These are phyloP conservation scores for Marcusenius ussheri DNA, from an alignment of 2,113 vertebrate species.

Conservation along the genomic window DNA sequence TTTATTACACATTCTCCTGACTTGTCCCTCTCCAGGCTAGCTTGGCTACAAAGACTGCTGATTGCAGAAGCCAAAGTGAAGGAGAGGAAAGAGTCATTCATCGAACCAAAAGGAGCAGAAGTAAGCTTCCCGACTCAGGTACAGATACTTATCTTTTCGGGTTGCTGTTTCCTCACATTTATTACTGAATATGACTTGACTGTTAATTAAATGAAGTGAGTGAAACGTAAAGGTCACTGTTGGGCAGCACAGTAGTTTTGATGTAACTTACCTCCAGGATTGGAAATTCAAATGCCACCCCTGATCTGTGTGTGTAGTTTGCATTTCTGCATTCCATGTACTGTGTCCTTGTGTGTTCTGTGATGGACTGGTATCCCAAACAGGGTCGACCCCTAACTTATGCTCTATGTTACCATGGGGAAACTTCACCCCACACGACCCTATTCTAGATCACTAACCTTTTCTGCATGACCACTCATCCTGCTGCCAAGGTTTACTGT, in stretches of 20 bases:
- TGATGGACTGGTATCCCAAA: not conserved
- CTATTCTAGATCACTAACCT: not conserved
- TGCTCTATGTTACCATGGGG: not conserved
- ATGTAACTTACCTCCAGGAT: not conserved
- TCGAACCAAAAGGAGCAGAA: constrained; percentile 38
- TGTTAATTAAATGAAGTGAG: not conserved
- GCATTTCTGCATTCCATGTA: not conserved
- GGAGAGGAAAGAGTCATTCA: constrained; percentile 30
- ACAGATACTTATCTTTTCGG: not conserved
- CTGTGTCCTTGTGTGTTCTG: not conserved
- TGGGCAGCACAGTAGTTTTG: not conserved
- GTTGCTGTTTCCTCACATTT: not conserved
- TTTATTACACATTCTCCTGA: not conserved
- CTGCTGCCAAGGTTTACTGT: not conserved
- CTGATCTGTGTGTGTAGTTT: not conserved
- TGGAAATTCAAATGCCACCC: not conserved
- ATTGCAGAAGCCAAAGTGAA: not conserved
- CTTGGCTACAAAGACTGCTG: constrained; percentile 4
- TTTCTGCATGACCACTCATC: not conserved
- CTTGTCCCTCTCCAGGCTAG: constrained; percentile 20
- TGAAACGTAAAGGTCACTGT: not conserved
- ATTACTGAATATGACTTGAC: not conserved
- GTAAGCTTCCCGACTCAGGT: constrained; percentile 22
- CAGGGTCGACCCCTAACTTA: not conserved
- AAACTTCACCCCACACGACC: not conserved